Base-by-base conservation (phyloP, 2,888 invertebrate genomes). In the Sinohyriopsis cumingii region DNA sequence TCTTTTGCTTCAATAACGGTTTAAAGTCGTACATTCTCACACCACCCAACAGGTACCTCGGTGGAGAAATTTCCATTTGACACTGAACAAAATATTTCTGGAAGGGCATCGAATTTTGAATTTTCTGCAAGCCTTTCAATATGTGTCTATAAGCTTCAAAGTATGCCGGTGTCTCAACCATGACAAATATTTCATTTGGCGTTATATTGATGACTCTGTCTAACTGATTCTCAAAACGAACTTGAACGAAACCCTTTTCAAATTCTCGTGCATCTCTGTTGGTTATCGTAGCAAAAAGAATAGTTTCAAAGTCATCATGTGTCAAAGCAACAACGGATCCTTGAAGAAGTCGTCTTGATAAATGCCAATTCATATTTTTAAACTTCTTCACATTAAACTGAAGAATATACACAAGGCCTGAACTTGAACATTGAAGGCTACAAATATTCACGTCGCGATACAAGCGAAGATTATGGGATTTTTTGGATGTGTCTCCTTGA, bases 141-240 rank as follows among this genome's bases (percentile, higher is more conserved):
- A 95, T 94, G 83, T 94, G 93, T 76, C 93, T 92, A 85, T 95
- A 96, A 0, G 95, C 95, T 85, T 95, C 95, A 86, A 96, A 95
- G 87, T 94, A 96, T 0, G 94, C 93, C 65, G 93, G 93, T 64
- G 94, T 94, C 87, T 95, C 95, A 2, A 94, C 92, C 94, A 96
- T 94, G 0, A 93, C 63, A 67, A 84, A 87, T 24, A 57, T 69
- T 15, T 79, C 78, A 55, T 69, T 72, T 45, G 71, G 55, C 15
- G 71, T 54, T 12, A 75, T 65, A 25, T 79, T 67, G 22, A 76
- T 64, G 5, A 79, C 59, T 15, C 63, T 54, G 19, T 63, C 62
- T 12, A 72, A 63, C 12, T 75, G 70, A 7, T 76, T 56, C 55
- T 83, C 82, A 71, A 87, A 86, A 18, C 73, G 68, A 0, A 88